Percentiles rank a stretch among this genome's conserved stretches.
phyloP scores from a whole-genome alignment of 2,888 invertebrate genomes.

The Azorinus chamasolen region DNA sequence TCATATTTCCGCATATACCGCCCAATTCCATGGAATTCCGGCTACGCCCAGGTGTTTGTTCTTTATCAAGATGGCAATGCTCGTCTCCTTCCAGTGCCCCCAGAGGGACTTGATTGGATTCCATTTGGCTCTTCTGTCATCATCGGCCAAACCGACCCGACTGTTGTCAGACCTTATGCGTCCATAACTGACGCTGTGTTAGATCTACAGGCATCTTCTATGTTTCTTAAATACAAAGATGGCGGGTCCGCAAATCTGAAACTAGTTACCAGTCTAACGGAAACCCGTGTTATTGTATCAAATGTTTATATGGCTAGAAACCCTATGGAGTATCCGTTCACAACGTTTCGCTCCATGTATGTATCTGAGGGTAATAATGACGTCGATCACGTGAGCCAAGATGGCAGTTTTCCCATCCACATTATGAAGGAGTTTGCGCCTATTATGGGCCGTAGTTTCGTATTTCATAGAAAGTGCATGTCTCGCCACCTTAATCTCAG shows the following conservation, averaged over 20 bases:
- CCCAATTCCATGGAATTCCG: slow-evolving; percentile 70
- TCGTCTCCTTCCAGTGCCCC: slow-evolving; percentile 72
- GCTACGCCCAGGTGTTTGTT: slow-evolving; percentile 74
- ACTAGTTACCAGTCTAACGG: slow-evolving; percentile 54
- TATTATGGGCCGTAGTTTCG: slow-evolving; percentile 66
- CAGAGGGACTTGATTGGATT: slow-evolving; percentile 75
- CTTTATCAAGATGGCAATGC: slow-evolving; percentile 76
- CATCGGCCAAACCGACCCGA: slow-evolving; percentile 71
- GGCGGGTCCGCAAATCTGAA: slow-evolving; percentile 64
- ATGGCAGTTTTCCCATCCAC: slow-evolving; percentile 60
- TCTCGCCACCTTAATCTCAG: slow-evolving; percentile 76
- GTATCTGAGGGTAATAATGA: slow-evolving; percentile 73
- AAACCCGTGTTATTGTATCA: slow-evolving; percentile 66
- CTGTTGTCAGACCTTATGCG: slow-evolving; percentile 70
- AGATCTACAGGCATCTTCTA: slow-evolving; percentile 50
- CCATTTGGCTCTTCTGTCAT: slow-evolving; percentile 78
- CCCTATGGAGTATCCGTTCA: slow-evolving; percentile 66
- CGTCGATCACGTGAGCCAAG: slow-evolving; percentile 71
- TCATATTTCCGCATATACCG: slow-evolving; percentile 72
- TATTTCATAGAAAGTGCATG: slow-evolving; percentile 76
- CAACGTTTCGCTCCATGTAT: slow-evolving; percentile 76
- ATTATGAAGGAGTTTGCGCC: slow-evolving; percentile 70
- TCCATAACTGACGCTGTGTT: slow-evolving; percentile 64
- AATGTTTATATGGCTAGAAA: slow-evolving; percentile 57
- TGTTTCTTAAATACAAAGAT: slow-evolving; percentile 69